Conservation (phyloP, 2,888 invertebrate species). For the Esperia sulphurella region DNA sequence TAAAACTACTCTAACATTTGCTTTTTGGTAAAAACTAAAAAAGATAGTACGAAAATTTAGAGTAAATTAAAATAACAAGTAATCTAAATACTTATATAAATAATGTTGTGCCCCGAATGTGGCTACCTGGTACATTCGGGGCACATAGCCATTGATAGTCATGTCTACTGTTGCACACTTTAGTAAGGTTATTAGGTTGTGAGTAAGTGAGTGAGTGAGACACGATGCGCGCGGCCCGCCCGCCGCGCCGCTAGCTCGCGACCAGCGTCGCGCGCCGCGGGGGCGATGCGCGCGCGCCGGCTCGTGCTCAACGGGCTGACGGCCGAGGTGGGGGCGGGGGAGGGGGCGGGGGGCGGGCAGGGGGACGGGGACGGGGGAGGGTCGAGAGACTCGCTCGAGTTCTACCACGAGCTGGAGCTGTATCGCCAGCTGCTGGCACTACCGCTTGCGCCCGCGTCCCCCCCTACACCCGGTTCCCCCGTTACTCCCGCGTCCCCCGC, state of each 20-base stretch:
- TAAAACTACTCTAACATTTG: no score
- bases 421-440: conserved; percentile 63
- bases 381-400: conserved; percentile 52
- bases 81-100: no score
- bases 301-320: conserved; percentile 69
- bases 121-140: no score
- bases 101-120: no score
- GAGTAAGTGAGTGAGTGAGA: not conserved
- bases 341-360: conserved; percentile 17
- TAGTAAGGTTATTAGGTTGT: no score
- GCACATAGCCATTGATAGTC: no score
- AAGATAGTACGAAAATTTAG: no score
- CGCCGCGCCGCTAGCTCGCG: not conserved
- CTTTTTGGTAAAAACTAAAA: no score
- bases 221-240: not conserved
- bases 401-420: conserved; percentile 69
- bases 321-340: conserved; percentile 54
- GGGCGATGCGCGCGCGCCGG: conserved; percentile 41
- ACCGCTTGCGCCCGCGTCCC: conserved; percentile 26
- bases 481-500: conserved; percentile 24
- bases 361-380: conserved; percentile 19
- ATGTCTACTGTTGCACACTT: no score
- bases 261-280: conserved; percentile 5
- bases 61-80: no score
- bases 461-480: conserved; percentile 25